Conservation (phyloP, 2,888 invertebrate genomes). For the Drosophila diplacantha region DNA sequence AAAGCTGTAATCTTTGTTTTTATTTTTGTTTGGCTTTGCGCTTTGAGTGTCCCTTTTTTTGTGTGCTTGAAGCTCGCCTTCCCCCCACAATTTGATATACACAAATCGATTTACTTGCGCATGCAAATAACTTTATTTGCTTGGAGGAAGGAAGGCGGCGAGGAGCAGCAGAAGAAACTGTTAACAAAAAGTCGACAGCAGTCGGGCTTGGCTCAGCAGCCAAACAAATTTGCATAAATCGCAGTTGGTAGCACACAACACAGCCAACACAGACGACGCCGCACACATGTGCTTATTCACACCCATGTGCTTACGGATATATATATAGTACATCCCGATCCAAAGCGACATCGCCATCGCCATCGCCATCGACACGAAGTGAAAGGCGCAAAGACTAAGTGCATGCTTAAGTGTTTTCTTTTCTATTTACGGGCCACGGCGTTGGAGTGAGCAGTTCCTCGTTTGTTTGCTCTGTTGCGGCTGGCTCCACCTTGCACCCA, state of each 20-base stretch:
- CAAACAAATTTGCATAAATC: slow-evolving; percentile 70
- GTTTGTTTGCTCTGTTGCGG: slow-evolving; percentile 53
- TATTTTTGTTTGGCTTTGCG: slow-evolving; percentile 32
- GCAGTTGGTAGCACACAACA: slow-evolving; percentile 59
- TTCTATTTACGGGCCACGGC: slow-evolving; percentile 43
- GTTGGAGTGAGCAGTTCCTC: slow-evolving; percentile 51
- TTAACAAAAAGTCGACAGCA: slow-evolving; percentile 52
- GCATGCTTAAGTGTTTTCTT: slow-evolving; percentile 66
- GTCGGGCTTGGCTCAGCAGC: slow-evolving; percentile 50
- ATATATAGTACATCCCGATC: slow-evolving; percentile 33
- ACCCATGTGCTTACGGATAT: slow-evolving; percentile 37
- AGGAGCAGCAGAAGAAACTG: slow-evolving; percentile 36
- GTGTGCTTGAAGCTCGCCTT: slow-evolving; percentile 23
- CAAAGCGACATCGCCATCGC: slow-evolving; percentile 63
- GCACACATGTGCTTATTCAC: slow-evolving; percentile 60
- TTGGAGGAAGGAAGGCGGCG: slow-evolving; percentile 29
- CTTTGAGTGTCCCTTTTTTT: slow-evolving; percentile 15
- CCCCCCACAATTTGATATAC: slow-evolving; percentile 62
- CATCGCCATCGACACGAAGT: slow-evolving; percentile 65
- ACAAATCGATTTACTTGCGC: slow-evolving; percentile 71
- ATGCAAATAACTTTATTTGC: slow-evolving; percentile 72
- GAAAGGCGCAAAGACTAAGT: slow-evolving; percentile 71
- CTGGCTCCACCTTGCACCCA: slow-evolving; percentile 21
- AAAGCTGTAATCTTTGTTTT: slow-evolving; percentile 40
- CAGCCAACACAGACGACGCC: slow-evolving; percentile 19